Conservation (phyloP, 2,797 vertebrate species). For the Gymnothorax reevesii region DNA sequence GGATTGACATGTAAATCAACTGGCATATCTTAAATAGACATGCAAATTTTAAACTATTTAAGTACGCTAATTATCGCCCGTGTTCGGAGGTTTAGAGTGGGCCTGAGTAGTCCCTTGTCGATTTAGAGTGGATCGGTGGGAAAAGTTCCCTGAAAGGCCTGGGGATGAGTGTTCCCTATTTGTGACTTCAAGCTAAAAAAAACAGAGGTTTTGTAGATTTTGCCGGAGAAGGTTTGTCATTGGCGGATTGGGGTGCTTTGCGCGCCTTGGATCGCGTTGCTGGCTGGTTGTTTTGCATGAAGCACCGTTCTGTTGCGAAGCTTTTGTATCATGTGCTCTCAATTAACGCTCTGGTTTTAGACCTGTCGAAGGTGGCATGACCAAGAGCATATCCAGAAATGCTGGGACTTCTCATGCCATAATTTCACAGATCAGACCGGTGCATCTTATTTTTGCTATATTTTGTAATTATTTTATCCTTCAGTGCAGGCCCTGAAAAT, state of each 20-base stretch:
- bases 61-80: background rate
- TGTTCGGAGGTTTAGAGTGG: background rate
- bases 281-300: slow-evolving; percentile 16
- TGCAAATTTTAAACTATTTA: slow-evolving; percentile 1
- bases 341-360: slow-evolving; percentile 32
- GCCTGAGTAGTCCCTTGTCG: background rate
- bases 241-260: background rate
- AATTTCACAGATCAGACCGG: background rate
- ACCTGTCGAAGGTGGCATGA: slow-evolving; percentile 7
- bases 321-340: slow-evolving; percentile 23
- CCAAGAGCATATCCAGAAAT: background rate
- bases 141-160: background rate
- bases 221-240: background rate
- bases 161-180: background rate
- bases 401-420: slow-evolving; percentile 8
- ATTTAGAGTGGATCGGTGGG: background rate
- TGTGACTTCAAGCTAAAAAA: slow-evolving; percentile 2
- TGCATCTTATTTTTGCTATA: background rate
- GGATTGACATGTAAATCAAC: background rate
- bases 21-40: background rate
- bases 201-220: background rate
- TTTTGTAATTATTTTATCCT: background rate
- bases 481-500: background rate
- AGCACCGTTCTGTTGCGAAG: slow-evolving; percentile 18
- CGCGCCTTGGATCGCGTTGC: background rate